Percentiles rank a stretch among this genome's conserved stretches.
Conservation (phyloP, 2,888 invertebrate genomes). For the Lottia gigantea region DNA sequence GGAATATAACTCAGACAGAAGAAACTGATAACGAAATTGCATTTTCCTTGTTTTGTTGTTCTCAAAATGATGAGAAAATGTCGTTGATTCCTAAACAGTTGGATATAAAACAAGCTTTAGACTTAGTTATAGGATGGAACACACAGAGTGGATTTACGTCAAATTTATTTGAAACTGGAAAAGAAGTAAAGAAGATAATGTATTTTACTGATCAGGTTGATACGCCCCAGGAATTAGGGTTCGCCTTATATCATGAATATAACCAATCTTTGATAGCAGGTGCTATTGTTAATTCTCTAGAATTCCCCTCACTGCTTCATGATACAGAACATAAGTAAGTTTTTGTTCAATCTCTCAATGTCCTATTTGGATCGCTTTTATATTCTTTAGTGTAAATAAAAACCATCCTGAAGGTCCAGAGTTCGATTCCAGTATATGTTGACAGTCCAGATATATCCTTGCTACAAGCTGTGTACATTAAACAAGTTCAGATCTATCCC, state of each 20-base stretch:
- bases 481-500: no score
- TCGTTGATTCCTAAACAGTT: not conserved
- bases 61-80: slow-evolving; percentile 4
- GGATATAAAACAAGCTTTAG: slow-evolving; percentile 21
- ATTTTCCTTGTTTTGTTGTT: slow-evolving; percentile 14
- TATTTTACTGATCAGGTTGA: slow-evolving; percentile 41
- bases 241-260: slow-evolving; percentile 37
- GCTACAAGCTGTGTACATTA: no score
- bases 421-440: no score
- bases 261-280: slow-evolving; percentile 46
- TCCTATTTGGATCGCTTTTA: no score
- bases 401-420: no score
- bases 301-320: slow-evolving; percentile 19
- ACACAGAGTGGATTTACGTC: not conserved
- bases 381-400: no score
- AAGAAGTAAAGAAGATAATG: slow-evolving; percentile 38
- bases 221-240: slow-evolving; percentile 42
- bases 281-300: slow-evolving; percentile 50
- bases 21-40: slow-evolving; percentile 27
- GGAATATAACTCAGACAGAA: not conserved
- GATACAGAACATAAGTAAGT: not conserved
- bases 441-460: no score
- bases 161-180: slow-evolving; percentile 22
- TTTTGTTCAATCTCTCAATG: not conserved
- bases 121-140: slow-evolving; percentile 10